A percentile compares a stretch with the other conserved stretches of the same genome.
Conservation (phyloP, 2,888 invertebrate species). For the Pachymerium ferrugineum region DNA sequence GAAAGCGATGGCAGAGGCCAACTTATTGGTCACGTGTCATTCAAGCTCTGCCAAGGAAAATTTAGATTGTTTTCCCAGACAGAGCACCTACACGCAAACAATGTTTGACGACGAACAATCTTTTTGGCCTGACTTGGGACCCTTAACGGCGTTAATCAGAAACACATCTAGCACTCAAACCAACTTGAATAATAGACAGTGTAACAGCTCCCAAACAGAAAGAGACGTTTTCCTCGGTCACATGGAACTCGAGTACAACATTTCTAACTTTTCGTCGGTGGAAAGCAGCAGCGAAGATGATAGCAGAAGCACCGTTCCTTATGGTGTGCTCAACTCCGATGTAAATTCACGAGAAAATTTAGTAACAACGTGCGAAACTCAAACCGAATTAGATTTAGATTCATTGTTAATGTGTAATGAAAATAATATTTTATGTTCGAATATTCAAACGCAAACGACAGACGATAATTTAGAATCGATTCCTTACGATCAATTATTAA, state of each 20-base stretch:
- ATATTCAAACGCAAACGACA: conserved; percentile 30
- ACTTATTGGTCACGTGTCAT: neutral
- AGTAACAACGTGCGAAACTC: conserved; percentile 10
- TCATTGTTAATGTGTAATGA: neutral
- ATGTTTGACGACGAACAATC: neutral
- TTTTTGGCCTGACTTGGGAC: neutral
- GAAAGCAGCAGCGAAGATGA: neutral
- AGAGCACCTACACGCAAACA: conserved; percentile 9
- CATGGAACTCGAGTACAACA: neutral
- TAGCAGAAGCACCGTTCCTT: neutral
- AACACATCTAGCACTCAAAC: neutral
- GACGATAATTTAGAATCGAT: conserved; percentile 29
- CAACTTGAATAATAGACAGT: neutral
- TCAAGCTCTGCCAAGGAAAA: neutral
- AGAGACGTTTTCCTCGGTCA: conserved; percentile 23
- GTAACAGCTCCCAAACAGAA: conserved; percentile 28
- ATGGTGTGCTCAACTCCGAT: neutral
- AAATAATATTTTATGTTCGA: neutral
- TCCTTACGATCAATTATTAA: conserved; percentile 21
- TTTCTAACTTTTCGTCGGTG: neutral
- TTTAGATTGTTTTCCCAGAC: neutral
- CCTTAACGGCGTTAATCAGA: neutral
- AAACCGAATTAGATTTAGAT: conserved; percentile 28
- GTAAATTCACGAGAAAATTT: neutral
- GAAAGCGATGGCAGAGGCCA: neutral